A percentile compares a stretch with the other conserved stretches of the same genome.
phyloP scores from a whole-genome alignment of 2,888 invertebrate genomes.

The Trisateles emortualis region DNA sequence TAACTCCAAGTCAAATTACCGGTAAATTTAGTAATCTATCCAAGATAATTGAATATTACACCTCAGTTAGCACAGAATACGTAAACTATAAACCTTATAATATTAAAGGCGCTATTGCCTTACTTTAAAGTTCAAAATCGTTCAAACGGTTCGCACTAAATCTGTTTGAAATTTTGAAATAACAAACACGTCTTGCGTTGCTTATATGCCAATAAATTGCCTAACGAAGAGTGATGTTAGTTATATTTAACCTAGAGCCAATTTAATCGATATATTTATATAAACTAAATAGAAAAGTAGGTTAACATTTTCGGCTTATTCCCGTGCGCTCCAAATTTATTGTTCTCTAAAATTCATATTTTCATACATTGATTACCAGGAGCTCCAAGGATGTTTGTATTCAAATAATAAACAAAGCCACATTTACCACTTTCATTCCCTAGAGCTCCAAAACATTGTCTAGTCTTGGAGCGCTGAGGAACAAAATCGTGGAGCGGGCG shows the following conservation, averaged over 20 bases:
- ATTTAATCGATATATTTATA: neutral
- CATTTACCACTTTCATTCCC: too few species aligned
- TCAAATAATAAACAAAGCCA: too few species aligned
- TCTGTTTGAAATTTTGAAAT: neutral
- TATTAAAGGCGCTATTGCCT: neutral
- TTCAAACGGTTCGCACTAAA: neutral
- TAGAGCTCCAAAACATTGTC: too few species aligned
- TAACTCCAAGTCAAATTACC: neutral
- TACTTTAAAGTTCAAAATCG: neutral
- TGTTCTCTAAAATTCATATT: too few species aligned
- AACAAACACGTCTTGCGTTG: conserved; percentile 8
- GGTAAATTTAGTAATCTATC: neutral
- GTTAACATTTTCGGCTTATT: too few species aligned
- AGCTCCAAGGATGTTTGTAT: too few species aligned
- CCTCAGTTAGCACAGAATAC: conserved; percentile 4
- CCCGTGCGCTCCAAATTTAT: too few species aligned
- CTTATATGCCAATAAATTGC: conserved; percentile 7
- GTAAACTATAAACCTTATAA: neutral
- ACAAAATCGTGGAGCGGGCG: too few species aligned
- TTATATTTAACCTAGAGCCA: conserved; percentile 4
- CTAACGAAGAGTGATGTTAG: neutral
- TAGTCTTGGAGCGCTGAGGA: too few species aligned
- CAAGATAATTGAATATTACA: conserved; percentile 10
- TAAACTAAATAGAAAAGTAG: neutral
- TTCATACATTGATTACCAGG: too few species aligned